phyloP scores from a whole-genome alignment of 1,140 invertebrate genomes.

The Papilio aristodemus region DNA sequence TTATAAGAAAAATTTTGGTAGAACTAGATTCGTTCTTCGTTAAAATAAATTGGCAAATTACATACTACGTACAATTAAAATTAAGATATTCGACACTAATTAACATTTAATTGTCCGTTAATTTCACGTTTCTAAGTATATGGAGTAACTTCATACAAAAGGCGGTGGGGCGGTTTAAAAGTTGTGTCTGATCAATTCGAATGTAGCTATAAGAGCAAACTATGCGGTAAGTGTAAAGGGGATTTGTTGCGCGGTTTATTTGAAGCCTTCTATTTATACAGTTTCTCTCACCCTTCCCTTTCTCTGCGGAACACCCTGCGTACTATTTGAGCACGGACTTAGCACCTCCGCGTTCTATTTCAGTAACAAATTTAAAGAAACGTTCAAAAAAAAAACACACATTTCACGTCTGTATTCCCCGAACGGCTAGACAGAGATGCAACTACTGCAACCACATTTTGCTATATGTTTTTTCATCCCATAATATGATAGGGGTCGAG shows the following conservation, averaged over 20 bases:
- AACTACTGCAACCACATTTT: too few species aligned
- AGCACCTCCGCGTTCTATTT: conserved; percentile 4
- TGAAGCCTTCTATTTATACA: conserved; percentile 8
- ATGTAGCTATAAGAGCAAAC: neutral
- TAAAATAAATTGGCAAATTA: too few species aligned
- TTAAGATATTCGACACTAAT: neutral
- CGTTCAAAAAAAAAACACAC: too few species aligned
- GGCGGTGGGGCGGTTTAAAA: neutral
- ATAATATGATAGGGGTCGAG: too few species aligned
- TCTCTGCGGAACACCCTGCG: neutral
- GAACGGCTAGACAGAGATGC: too few species aligned
- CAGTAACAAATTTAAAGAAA: neutral
- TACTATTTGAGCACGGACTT: conserved; percentile 10
- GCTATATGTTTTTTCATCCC: too few species aligned
- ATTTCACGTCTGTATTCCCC: too few species aligned
- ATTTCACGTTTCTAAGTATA: neutral
- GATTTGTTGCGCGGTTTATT: conserved; percentile 10
- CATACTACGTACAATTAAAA: too few species aligned
- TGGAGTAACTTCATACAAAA: neutral
- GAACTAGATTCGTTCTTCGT: too few species aligned
- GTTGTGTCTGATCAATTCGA: conserved; percentile 4
- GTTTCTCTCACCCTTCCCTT: neutral
- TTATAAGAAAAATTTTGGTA: too few species aligned
- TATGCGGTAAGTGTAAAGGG: neutral
- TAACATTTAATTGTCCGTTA: neutral